Evolutionary conservation across 1,140 invertebrate species (phyloP).

Genomic region (Babylonia areolata): DNA sequence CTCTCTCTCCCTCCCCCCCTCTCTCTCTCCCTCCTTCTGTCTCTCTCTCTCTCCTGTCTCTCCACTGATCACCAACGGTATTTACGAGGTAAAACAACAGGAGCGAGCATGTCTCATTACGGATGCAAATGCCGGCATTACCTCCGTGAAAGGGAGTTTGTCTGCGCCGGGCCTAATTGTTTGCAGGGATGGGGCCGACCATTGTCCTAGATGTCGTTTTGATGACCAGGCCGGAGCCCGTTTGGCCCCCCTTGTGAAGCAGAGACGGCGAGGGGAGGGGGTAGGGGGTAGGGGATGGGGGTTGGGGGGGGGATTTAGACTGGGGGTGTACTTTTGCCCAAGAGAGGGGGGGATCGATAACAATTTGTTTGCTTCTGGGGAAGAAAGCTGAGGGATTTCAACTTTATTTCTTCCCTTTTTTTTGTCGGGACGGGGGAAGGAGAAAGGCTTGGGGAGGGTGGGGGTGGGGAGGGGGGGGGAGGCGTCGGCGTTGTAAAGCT

Average conservation of each 20-base stretch:
- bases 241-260: constrained; percentile 1
- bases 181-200: constrained; percentile 16
- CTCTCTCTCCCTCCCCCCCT: not conserved
- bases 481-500: not conserved
- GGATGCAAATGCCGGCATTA: constrained; percentile 34
- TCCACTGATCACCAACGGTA: not conserved
- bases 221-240: constrained; percentile 1
- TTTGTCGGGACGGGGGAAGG: not conserved
- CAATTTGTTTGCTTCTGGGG: constrained; percentile 22
- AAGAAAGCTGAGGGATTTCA: not conserved
- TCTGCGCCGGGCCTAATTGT: constrained; percentile 26
- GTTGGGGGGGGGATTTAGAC: not conserved
- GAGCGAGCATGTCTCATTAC: constrained; percentile 25
- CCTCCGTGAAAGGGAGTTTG: constrained; percentile 18
- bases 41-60: not conserved
- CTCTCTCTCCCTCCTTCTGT: not conserved
- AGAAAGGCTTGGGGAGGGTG: too few relatives aligned
- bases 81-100: constrained; percentile 39
- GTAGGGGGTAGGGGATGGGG: not conserved
- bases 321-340: not conserved
- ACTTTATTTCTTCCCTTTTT: not conserved
- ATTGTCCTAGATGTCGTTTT: constrained; percentile 40
- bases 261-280: too few relatives aligned
- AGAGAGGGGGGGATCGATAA: not conserved
- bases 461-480: not conserved